These are phyloP conservation scores for Holocentrus rufus DNA, from an alignment of 2,797 vertebrate species.

Conservation along the genomic window DNA sequence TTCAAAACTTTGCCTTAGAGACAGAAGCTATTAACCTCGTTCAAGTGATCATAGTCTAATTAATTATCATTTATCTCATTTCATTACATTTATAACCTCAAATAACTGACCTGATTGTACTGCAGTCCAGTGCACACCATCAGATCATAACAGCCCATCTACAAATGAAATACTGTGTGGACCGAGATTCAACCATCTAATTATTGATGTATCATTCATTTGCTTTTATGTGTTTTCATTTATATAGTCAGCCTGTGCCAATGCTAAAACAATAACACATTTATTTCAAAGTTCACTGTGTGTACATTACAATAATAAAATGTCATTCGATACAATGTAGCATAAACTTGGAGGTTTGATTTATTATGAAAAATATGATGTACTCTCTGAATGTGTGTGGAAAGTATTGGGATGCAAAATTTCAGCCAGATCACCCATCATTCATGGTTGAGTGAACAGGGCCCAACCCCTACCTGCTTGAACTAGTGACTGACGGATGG, in stretches of 20 bases:
- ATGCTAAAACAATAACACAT: background rate
- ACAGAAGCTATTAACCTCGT: conserved; percentile 53
- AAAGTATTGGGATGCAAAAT: background rate
- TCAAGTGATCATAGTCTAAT: conserved; percentile 53
- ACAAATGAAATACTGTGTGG: background rate
- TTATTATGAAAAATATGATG: background rate
- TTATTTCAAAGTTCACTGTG: background rate
- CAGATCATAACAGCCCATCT: conserved; percentile 40
- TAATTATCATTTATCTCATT: conserved; percentile 64
- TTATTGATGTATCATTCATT: background rate
- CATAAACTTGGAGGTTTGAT: background rate
- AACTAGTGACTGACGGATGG: conserved; percentile 22
- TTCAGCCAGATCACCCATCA: background rate
- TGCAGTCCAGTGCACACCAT: conserved; percentile 21
- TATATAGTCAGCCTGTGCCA: background rate
- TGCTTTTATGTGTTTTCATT: conserved; percentile 11
- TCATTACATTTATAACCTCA: conserved; percentile 52
- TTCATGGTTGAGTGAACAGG: conserved; percentile 2
- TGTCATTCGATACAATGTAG: background rate
- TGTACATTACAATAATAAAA: background rate
- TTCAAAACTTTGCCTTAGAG: conserved; percentile 33
- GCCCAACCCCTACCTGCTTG: background rate
- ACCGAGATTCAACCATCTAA: conserved; percentile 17
- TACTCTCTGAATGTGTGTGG: background rate
- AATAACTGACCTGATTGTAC: conserved; percentile 43